A percentile compares a stretch with the other conserved stretches of the same genome.
Evolutionary conservation across 2,888 invertebrate species (phyloP).

Genomic region (Drosophila gaucha): DNA sequence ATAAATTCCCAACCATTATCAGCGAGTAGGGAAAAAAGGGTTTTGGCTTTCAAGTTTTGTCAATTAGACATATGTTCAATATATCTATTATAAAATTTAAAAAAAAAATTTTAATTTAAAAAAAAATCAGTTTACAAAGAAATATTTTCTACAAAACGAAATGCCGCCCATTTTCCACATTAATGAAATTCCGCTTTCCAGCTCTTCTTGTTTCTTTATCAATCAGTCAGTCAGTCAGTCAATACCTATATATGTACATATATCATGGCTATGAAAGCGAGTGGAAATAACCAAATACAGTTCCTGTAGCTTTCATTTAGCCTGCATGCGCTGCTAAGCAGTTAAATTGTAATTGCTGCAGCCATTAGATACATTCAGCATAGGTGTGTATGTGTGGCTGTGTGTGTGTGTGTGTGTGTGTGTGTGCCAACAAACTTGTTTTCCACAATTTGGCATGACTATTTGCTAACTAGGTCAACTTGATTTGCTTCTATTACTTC

Average conservation of each 20-base stretch:
- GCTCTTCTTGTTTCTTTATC: too few species aligned
- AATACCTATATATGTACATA: neutral
- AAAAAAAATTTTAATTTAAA: too few species aligned
- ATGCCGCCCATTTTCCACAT: neutral
- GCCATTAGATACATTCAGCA: conserved; percentile 53
- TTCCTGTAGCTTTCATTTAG: conserved; percentile 35
- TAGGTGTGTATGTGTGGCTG: conserved; percentile 10
- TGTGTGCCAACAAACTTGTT: conserved; percentile 59
- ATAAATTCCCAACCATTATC: too few species aligned
- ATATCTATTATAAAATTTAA: too few species aligned
- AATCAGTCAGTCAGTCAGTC: neutral
- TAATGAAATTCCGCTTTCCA: neutral
- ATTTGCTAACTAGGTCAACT: conserved; percentile 73
- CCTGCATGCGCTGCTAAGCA: conserved; percentile 52
- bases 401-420: conserved; percentile 5
- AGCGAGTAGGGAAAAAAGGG: too few species aligned
- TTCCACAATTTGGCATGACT: conserved; percentile 64
- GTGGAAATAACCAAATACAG: conserved; percentile 36
- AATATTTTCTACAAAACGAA: too few species aligned
- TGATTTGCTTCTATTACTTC: conserved; percentile 27
- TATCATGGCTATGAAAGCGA: conserved; percentile 7
- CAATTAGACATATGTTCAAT: too few species aligned
- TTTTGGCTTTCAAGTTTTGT: too few species aligned
- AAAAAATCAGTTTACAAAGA: too few species aligned
- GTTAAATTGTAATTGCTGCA: conserved; percentile 57